Base-by-base conservation (phyloP, 2,797 vertebrate genomes). In the Bovichtus variegatus region DNA sequence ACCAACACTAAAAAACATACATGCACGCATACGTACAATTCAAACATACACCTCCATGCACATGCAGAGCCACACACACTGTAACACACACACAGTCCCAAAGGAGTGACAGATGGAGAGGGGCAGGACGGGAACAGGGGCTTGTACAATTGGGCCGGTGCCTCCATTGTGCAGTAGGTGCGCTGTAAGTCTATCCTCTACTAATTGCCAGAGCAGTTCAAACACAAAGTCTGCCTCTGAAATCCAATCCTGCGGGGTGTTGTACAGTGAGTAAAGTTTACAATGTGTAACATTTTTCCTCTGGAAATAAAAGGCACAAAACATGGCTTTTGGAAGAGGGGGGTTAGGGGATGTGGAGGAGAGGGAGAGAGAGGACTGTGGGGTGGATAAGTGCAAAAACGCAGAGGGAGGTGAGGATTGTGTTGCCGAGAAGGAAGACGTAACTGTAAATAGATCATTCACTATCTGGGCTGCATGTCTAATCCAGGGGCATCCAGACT, bases 141-240 rank as follows among this genome's bases (percentile, higher is more conserved):
- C 78, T 86, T 25, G 80, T 83, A 82, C 82, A 81, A 83, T 76
- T 10, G 82, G 89, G 85, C 85, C 58, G 61, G 67, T 76, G 76
- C 78, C 87, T 92, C 87, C 86, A 86, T 95, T 95, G 93, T 95
- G 88, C 74, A 59, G 82, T 43, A 81, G 92, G 87, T 90, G 86
- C 79, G 55, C 87, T 92, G 94, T 95, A 96, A 95, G 90, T 89
- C 90, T 91, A 96, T 95, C 93, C 92, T 87, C 86, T 83, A 75
- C 93, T 95, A 95, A 96, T 95, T 95, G 94, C 91, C 87, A 65
- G 77, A 93, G 91, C 84, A 80, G 90, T 92, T 94, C 88, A 92
- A 91, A 93, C 91, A 94, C 93, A 94, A 94, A 93, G 93, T 93
- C 93, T 87, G 90, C 88, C 86, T 89, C 89, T 94, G 95, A 94